Percentiles rank a stretch among this genome's conserved stretches.
Conservation (phyloP, 2,113 vertebrate genomes). For the Nipponia nippon region DNA sequence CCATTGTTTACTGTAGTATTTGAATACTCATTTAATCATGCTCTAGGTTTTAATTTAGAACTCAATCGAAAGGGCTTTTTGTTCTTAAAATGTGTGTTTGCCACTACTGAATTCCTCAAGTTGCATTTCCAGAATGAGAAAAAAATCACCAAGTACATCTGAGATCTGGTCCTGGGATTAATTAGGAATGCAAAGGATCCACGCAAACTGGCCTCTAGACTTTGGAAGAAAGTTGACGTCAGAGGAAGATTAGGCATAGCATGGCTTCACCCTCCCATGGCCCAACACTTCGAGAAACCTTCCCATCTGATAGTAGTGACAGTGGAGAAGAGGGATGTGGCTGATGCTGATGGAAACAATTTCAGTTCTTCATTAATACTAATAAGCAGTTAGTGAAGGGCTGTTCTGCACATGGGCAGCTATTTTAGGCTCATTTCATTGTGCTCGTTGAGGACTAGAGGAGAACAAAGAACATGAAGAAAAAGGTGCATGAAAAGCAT, state of each 20-base stretch:
- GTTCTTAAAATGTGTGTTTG: background rate
- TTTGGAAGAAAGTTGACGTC: background rate
- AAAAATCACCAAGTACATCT: background rate
- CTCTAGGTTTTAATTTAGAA: background rate
- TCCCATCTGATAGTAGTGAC: background rate
- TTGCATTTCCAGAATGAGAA: background rate
- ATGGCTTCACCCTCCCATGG: background rate
- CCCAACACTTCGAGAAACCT: background rate
- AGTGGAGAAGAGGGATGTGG: background rate
- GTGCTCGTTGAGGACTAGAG: background rate
- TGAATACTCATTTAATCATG: background rate
- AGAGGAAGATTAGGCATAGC: background rate
- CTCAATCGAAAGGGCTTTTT: background rate
- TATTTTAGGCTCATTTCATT: background rate
- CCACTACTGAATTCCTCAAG: background rate
- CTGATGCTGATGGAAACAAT: background rate
- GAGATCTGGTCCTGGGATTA: background rate
- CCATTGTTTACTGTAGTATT: background rate
- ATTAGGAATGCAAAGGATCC: background rate
- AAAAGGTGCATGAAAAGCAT: background rate
- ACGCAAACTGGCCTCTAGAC: background rate
- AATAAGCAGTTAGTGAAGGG: background rate
- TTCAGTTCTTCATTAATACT: background rate
- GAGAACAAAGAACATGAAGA: background rate
- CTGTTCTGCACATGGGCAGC: background rate